Conservation (phyloP, 2,113 vertebrate species). For the Spea bombifrons region DNA sequence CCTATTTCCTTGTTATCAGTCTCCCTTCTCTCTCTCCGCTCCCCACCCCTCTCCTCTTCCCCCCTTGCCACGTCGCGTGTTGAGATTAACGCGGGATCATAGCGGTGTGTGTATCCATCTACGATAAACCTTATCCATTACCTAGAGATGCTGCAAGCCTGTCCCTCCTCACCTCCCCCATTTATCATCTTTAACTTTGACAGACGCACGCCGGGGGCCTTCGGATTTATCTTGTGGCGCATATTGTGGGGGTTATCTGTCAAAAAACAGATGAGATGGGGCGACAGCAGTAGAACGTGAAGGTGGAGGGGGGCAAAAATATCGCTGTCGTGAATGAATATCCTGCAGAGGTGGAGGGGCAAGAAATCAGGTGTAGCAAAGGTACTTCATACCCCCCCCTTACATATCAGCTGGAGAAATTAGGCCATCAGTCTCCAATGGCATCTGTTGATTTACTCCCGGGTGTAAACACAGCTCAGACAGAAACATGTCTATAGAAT, state of each 20-base stretch:
- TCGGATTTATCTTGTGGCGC: slow-evolving; percentile 82
- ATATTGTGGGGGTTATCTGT: slow-evolving; percentile 76
- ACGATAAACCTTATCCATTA: slow-evolving; percentile 70
- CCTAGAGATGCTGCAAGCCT: slow-evolving; percentile 71
- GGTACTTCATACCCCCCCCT: slow-evolving; percentile 49
- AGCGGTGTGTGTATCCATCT: slow-evolving; percentile 62
- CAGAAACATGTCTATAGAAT: slow-evolving; percentile 78
- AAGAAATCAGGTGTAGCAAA: slow-evolving; percentile 65
- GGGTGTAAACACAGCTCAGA: slow-evolving; percentile 68
- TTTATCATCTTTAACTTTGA: slow-evolving; percentile 99
- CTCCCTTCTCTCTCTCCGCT: slow-evolving; percentile 50
- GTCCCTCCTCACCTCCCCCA: slow-evolving; percentile 82
- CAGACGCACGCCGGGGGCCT: slow-evolving; percentile 74
- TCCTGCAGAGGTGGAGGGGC: slow-evolving; percentile 36
- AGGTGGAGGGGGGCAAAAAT: slow-evolving; percentile 44
- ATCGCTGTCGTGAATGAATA: slow-evolving; percentile 46
- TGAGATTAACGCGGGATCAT: slow-evolving; percentile 73
- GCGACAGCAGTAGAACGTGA: slow-evolving; percentile 49
- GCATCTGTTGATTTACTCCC: slow-evolving; percentile 75
- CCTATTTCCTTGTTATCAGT: slow-evolving; percentile 98
- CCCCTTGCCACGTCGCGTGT: slow-evolving; percentile 32
- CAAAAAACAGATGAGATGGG: slow-evolving; percentile 59
- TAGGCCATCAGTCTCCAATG: slow-evolving; percentile 76
- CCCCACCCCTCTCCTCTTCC: slow-evolving; percentile 40
- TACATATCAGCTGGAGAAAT: slow-evolving; percentile 67